These are phyloP conservation scores for Petrophora chlorosata DNA, from an alignment of 2,888 invertebrate species.

Conservation along the genomic window DNA sequence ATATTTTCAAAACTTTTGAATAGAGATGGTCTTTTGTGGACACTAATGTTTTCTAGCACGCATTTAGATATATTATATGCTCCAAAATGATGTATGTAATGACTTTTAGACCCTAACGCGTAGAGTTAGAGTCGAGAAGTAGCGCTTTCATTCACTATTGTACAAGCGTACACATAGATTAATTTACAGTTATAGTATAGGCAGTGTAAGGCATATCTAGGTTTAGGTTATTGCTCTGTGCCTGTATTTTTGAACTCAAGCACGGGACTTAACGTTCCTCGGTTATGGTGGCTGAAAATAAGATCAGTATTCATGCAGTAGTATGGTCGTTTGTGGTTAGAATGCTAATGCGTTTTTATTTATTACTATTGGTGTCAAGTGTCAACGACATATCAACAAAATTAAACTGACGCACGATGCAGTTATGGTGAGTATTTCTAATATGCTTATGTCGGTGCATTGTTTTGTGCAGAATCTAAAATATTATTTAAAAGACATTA, in stretches of 20 bases:
- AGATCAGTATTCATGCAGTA: slow-evolving; percentile 21
- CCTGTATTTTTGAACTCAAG: slow-evolving; percentile 23
- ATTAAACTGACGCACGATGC: slow-evolving; percentile 1
- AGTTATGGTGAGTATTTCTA: not conserved
- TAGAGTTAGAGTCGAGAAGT: slow-evolving; percentile 22
- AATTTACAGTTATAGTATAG: slow-evolving; percentile 25
- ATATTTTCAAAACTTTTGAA: slow-evolving; percentile 29
- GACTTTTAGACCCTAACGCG: slow-evolving; percentile 22
- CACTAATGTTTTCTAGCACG: slow-evolving; percentile 29
- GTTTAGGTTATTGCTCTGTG: slow-evolving; percentile 26
- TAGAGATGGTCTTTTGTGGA: slow-evolving; percentile 30
- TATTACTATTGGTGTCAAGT: slow-evolving; percentile 19
- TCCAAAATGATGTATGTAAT: slow-evolving; percentile 22
- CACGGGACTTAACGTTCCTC: slow-evolving; percentile 17
- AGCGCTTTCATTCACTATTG: slow-evolving; percentile 20
- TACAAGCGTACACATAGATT: slow-evolving; percentile 25
- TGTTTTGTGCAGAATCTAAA: no score
- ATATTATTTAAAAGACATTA: no score
- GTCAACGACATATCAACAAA: slow-evolving; percentile 21
- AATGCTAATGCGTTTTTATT: slow-evolving; percentile 25
- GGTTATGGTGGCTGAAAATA: slow-evolving; percentile 22
- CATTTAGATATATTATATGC: slow-evolving; percentile 21
- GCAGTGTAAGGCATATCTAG: slow-evolving; percentile 23
- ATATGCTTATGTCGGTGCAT: no score
- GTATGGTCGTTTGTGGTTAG: slow-evolving; percentile 12